A percentile compares a stretch with the other conserved stretches of the same genome.
phyloP scores from a whole-genome alignment of 2,113 vertebrate genomes.

The Brevimyrus niger region DNA sequence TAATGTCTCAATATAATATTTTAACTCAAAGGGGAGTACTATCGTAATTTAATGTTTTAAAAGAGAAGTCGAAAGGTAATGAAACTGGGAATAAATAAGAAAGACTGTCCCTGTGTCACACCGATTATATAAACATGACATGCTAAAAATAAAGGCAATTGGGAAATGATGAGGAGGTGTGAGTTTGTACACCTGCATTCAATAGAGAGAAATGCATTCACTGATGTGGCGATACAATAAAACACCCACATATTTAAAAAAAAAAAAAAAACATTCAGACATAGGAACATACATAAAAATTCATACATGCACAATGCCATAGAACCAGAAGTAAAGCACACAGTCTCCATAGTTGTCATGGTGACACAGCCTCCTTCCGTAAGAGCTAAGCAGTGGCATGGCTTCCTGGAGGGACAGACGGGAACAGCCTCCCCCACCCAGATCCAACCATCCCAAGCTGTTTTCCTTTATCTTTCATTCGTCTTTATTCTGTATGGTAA shows the following conservation, averaged over 20 bases:
- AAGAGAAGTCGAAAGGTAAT: slow-evolving; percentile 14
- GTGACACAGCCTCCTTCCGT: slow-evolving; percentile 52
- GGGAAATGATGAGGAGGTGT: slow-evolving; percentile 45
- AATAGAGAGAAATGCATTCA: background rate
- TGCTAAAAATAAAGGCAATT: slow-evolving; percentile 67
- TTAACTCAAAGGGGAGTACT: background rate
- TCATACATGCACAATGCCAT: slow-evolving; percentile 22
- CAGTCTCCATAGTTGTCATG: slow-evolving; percentile 58
- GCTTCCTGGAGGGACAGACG: slow-evolving; percentile 54
- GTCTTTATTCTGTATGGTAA: background rate
- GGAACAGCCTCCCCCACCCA: slow-evolving; percentile 28
- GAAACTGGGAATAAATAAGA: slow-evolving; percentile 18
- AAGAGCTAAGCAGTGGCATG: slow-evolving; percentile 46
- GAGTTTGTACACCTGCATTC: slow-evolving; percentile 19
- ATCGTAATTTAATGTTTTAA: background rate
- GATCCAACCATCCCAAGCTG: slow-evolving; percentile 14
- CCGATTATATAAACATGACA: slow-evolving; percentile 67
- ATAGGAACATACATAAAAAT: slow-evolving; percentile 33
- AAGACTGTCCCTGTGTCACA: slow-evolving; percentile 48
- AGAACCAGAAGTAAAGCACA: slow-evolving; percentile 36
- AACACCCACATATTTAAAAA: slow-evolving; percentile 20
- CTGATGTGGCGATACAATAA: slow-evolving; percentile 23
- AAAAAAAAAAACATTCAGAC: slow-evolving; percentile 17
- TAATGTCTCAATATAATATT: background rate
- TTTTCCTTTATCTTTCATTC: background rate